A percentile compares a stretch with the other conserved stretches of the same genome.
These are phyloP conservation scores for Dermolepida albohirtum DNA, from an alignment of 2,888 invertebrate genomes.

Conservation along the genomic window DNA sequence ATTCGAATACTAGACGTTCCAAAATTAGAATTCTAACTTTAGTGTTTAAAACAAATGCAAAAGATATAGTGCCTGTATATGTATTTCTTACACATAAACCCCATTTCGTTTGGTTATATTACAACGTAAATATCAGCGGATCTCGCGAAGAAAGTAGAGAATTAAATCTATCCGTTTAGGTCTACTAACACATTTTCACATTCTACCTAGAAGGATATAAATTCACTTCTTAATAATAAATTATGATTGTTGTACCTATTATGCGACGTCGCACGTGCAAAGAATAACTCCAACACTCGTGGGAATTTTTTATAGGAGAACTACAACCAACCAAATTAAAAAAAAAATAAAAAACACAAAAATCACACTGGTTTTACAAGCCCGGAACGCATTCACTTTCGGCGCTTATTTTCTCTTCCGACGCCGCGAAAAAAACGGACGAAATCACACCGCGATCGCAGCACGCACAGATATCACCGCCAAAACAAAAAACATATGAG, in stretches of 20 bases:
- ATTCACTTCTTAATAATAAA: no score
- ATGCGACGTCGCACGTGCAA: no score
- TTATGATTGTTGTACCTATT: no score
- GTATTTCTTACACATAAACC: constrained; percentile 4
- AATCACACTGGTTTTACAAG: constrained; percentile 1
- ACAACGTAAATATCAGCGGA: no score
- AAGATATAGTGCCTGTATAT: constrained; percentile 11
- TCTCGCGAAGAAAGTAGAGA: no score
- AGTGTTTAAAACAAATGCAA: constrained; percentile 36
- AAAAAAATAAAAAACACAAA: constrained; percentile 12
- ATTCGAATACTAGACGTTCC: constrained; percentile 33
- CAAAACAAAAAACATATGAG: constrained; percentile 35
- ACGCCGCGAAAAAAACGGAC: constrained; percentile 7
- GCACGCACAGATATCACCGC: constrained; percentile 38
- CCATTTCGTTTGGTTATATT: neutral
- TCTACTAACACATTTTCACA: no score
- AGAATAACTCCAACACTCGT: no score
- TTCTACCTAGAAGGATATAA: no score
- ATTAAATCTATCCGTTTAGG: no score
- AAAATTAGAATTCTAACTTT: constrained; percentile 39
- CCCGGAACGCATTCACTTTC: constrained; percentile 1
- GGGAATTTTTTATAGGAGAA: no score
- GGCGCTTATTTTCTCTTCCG: constrained; percentile 10
- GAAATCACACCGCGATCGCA: constrained; percentile 24
- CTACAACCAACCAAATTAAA: neutral